These are phyloP conservation scores for Misgurnus mizolepis DNA, from an alignment of 2,113 vertebrate genomes.

Conservation along the genomic window DNA sequence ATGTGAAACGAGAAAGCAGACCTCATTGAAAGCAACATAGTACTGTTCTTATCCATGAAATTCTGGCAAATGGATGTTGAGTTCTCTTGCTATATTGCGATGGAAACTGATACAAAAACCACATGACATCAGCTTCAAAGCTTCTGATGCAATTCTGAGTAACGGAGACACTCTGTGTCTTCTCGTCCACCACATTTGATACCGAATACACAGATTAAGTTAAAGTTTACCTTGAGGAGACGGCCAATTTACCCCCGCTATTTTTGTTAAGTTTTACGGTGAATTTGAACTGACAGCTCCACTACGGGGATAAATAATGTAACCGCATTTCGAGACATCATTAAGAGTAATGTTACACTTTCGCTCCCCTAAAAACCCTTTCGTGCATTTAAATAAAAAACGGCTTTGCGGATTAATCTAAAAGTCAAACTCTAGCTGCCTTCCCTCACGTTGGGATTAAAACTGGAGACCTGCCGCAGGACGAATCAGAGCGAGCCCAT, in stretches of 20 bases:
- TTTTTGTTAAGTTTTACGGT: constrained; percentile 8
- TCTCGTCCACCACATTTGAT: constrained; percentile 13
- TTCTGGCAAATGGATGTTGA: not conserved
- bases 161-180: constrained; percentile 15
- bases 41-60: not conserved
- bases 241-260: not conserved
- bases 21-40: constrained; percentile 2
- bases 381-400: constrained; percentile 31
- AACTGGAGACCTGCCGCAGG: constrained; percentile 28
- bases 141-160: constrained; percentile 45
- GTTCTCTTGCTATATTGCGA: not conserved
- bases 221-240: not conserved
- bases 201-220: constrained; percentile 18
- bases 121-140: constrained; percentile 38
- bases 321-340: constrained; percentile 26
- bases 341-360: constrained; percentile 26
- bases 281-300: constrained; percentile 13
- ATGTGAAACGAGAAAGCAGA: not conserved
- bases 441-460: constrained; percentile 34
- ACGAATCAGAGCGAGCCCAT: constrained; percentile 30
- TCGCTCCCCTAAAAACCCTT: constrained; percentile 6
- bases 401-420: constrained; percentile 17
- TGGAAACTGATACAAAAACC: constrained; percentile 12
- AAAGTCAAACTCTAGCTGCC: constrained; percentile 35
- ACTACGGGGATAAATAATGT: constrained; percentile 23